Base-by-base conservation (phyloP, 2,888 invertebrate species). In the Sphaerophoria taeniata region DNA sequence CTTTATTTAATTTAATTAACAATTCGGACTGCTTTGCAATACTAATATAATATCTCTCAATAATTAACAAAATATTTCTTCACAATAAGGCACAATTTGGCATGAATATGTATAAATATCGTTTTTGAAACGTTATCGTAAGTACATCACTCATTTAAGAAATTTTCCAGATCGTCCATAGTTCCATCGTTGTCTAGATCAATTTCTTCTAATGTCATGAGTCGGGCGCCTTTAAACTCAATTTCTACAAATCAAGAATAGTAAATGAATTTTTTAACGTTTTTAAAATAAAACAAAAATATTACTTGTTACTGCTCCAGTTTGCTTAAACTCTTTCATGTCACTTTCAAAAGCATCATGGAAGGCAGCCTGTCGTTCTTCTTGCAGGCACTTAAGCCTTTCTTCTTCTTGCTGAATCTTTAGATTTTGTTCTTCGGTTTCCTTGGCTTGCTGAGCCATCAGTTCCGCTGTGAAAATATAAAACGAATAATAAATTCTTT, bases 271-370 rank as follows among this genome's bases (percentile, higher is more conserved):
- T 11, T 39, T 1, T 11, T 2, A 5, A 31, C n/a, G 11, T 2
- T 0, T 11, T 24, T 2, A 24, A 24, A 24, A 24, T 24, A 24
- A 24, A 24, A 24, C 24, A 24, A 24, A 24, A 31, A 34, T 16
- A 90, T 89, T 92, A 95, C 95, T 94, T 89, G 94, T 93, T 88
- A 95, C 92, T 49, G 93, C 93, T 73, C 95, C 95, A 51, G 93
- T 93, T 88, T 93, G 93, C 89, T 94, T 95, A 88, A 94, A 95
- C 69, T 94, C 93, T 87, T 94, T 93, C 87, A 96, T 90, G 90
- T 96, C 95, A 88, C 93, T 93, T 89, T 94, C 94, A 89, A 96
- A 96, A 11, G 94, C 95, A 89, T 95, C 94, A 88, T 95, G 94
- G 88, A 95, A 96, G 0, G 94, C 94, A 79, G 94, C 94, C 88